Conservation (phyloP, 2,888 invertebrate species). For the Mesodorylaimus sp. region DNA sequence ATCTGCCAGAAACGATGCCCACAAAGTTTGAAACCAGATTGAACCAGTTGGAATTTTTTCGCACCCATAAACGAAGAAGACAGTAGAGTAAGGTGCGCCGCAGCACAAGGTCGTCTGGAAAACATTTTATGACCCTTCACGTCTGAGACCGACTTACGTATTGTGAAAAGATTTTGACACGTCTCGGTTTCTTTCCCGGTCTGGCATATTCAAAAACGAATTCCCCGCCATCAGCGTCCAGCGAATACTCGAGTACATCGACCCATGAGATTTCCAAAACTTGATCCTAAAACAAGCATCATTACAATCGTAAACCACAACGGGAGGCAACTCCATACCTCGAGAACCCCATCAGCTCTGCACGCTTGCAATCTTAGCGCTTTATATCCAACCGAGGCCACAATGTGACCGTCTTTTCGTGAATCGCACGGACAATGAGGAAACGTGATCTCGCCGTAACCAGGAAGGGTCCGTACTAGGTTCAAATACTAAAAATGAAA, state of each 20-base stretch:
- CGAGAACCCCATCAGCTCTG: constrained; percentile 55
- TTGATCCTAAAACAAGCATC: constrained; percentile 31
- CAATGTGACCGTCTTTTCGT: constrained; percentile 57
- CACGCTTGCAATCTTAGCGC: constrained; percentile 60
- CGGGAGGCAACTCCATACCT: constrained; percentile 38
- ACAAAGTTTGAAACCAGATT: no score
- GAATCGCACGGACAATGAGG: constrained; percentile 85
- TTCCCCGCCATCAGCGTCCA: constrained; percentile 77
- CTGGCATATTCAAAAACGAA: constrained; percentile 69
- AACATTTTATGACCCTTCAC: no score
- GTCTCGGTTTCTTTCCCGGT: constrained; percentile 56
- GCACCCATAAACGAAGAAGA: no score
- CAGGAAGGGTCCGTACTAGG: constrained; percentile 62
- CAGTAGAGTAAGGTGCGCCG: no score
- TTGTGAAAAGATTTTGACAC: constrained; percentile 68
- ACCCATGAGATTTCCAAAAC: constrained; percentile 67
- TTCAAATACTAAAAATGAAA: constrained; percentile 46
- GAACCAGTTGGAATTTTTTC: no score
- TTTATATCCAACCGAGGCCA: constrained; percentile 49
- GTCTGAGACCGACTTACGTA: constrained; percentile 62
- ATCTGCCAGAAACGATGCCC: no score
- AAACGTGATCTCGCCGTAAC: constrained; percentile 80
- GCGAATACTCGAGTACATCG: constrained; percentile 60
- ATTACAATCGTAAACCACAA: background rate
- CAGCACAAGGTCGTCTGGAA: no score